Percentiles rank a stretch among this genome's conserved stretches.
phyloP scores from a whole-genome alignment of 1,140 invertebrate genomes.

The Drosophila seguyi region DNA sequence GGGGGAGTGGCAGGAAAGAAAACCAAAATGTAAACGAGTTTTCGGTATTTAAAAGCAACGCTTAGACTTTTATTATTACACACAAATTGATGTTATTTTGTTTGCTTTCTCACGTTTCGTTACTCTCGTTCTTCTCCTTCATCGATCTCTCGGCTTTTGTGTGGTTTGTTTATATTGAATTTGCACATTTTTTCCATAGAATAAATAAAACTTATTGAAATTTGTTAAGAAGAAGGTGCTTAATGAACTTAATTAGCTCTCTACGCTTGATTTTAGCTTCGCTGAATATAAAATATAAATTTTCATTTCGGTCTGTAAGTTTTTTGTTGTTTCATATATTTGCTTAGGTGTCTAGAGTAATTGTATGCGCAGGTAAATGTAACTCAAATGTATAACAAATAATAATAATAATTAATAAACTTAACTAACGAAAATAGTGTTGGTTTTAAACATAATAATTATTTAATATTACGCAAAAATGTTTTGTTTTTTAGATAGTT shows the following conservation, averaged over 20 bases:
- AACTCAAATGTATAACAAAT: constrained; percentile 75
- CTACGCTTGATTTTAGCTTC: constrained; percentile 30
- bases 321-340: constrained; percentile 45
- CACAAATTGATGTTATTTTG: constrained; percentile 58
- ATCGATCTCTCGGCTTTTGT: constrained; percentile 24
- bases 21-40: constrained; percentile 51
- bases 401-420: constrained; percentile 59
- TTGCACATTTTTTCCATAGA: constrained; percentile 71
- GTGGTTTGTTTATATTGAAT: constrained; percentile 42
- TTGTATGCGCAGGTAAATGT: constrained; percentile 74
- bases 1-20: constrained; percentile 17
- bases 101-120: constrained; percentile 52
- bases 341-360: constrained; percentile 64
- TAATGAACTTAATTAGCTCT: constrained; percentile 67
- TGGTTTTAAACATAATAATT: constrained; percentile 43
- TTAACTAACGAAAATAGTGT: constrained; percentile 66
- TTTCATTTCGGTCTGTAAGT: constrained; percentile 32
- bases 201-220: constrained; percentile 75
- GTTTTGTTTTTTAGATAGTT: constrained; percentile 37
- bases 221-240: constrained; percentile 63
- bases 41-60: constrained; percentile 77
- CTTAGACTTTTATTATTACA: constrained; percentile 77
- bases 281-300: constrained; percentile 46
- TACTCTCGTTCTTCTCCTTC: constrained; percentile 37
- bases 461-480: constrained; percentile 36